Percentiles rank a stretch among this genome's conserved stretches.
These are phyloP conservation scores for Betta splendens DNA, from an alignment of 2,797 vertebrate species.

Conservation along the genomic window DNA sequence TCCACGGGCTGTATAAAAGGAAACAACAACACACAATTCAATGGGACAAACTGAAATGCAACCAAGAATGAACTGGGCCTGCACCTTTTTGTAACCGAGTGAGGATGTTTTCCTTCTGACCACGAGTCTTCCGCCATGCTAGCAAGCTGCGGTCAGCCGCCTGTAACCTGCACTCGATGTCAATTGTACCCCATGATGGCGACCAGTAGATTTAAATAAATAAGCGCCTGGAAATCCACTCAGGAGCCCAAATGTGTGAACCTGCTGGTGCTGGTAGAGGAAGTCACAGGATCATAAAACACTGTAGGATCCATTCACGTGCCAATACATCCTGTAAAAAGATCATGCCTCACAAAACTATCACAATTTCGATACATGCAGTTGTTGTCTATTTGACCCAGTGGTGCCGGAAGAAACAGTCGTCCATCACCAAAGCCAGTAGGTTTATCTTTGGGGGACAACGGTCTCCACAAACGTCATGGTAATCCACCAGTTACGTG, in stretches of 20 bases:
- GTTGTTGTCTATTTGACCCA: background rate
- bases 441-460: conserved; percentile 8
- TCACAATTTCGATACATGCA: background rate
- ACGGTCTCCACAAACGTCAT: background rate
- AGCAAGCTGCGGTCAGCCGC: background rate
- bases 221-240: no score
- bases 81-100: conserved; percentile 7
- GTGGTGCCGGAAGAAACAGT: background rate
- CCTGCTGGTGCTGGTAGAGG: background rate
- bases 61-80: conserved; percentile 6
- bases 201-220: background rate
- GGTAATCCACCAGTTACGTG: background rate
- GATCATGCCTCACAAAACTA: no score
- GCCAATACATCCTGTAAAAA: background rate
- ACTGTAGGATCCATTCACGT: background rate
- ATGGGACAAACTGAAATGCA: conserved; percentile 6
- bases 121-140: background rate
- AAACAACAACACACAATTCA: conserved; percentile 52
- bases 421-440: background rate
- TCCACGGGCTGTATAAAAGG: conserved; percentile 41
- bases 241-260: background rate
- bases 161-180: background rate
- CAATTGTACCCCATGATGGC: no score
- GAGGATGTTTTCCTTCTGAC: conserved; percentile 12
- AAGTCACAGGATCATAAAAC: background rate